A percentile compares a stretch with the other conserved stretches of the same genome.
Conservation (phyloP, 2,888 invertebrate genomes). For the Calameuta pallipes region DNA sequence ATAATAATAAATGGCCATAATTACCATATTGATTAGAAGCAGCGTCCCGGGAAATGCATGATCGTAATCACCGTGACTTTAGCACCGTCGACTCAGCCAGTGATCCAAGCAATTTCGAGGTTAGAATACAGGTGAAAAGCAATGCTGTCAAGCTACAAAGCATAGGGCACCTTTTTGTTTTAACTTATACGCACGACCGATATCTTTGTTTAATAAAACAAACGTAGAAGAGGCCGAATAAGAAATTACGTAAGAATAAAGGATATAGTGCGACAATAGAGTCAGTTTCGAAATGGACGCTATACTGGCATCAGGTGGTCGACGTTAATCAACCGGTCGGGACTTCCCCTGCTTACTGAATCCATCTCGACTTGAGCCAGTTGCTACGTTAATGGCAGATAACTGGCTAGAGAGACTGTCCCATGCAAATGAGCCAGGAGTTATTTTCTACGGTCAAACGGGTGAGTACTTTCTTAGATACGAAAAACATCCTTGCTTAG, state of each 20-base stretch:
- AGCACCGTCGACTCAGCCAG: constrained; percentile 29
- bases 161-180: no score
- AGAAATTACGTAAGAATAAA: no score
- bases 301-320: constrained; percentile 46
- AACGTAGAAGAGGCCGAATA: no score
- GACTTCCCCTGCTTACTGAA: constrained; percentile 26
- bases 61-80: constrained; percentile 29
- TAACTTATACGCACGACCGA: no score
- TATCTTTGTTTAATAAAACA: no score
- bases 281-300: constrained; percentile 11
- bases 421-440: constrained; percentile 35
- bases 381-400: not conserved
- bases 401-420: constrained; percentile 17
- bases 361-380: constrained; percentile 26
- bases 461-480: no score
- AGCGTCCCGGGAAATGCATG: constrained; percentile 24
- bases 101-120: constrained; percentile 28
- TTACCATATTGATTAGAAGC: constrained; percentile 23
- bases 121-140: constrained; percentile 20
- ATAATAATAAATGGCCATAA: no score
- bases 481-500: no score
- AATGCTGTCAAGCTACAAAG: constrained; percentile 9
- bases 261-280: no score
- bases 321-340: constrained; percentile 44
- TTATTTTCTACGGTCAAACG: constrained; percentile 9